Conservation (phyloP, 2,113 vertebrate genomes). For the Oreochromis tanganicae region DNA sequence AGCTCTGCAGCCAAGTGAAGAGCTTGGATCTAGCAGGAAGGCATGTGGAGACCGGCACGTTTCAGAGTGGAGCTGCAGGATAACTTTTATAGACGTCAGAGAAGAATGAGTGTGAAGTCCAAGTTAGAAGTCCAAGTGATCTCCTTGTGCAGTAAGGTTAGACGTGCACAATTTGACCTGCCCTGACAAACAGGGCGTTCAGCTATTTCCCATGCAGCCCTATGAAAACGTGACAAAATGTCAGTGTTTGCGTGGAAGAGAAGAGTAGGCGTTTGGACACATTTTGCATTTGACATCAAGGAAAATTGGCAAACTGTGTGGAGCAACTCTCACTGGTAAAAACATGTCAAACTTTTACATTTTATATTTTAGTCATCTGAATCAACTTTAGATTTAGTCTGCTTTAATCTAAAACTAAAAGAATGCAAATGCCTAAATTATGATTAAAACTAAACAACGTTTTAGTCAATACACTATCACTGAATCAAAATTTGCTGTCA, state of each 20-base stretch:
- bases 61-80: constrained; percentile 26
- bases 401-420: not conserved
- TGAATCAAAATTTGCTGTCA: not conserved
- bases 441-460: not conserved
- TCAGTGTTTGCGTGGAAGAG: not conserved
- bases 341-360: not conserved
- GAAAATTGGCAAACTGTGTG: not conserved
- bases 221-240: not conserved
- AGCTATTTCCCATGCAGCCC: not conserved
- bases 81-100: not conserved
- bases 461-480: not conserved
- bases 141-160: not conserved
- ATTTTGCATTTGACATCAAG: not conserved
- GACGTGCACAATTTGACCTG: not conserved
- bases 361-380: not conserved
- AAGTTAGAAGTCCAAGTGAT: not conserved
- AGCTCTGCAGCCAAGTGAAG: not conserved
- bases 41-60: not conserved
- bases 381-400: not conserved
- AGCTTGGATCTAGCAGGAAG: not conserved
- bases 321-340: not conserved
- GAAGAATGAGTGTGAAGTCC: not conserved
- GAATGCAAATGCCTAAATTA: not conserved
- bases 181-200: rapidly evolving
- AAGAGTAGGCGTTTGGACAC: not conserved